Evolutionary conservation across 2,113 vertebrate species (phyloP).

Genomic region (Actenoides lindsayi): DNA sequence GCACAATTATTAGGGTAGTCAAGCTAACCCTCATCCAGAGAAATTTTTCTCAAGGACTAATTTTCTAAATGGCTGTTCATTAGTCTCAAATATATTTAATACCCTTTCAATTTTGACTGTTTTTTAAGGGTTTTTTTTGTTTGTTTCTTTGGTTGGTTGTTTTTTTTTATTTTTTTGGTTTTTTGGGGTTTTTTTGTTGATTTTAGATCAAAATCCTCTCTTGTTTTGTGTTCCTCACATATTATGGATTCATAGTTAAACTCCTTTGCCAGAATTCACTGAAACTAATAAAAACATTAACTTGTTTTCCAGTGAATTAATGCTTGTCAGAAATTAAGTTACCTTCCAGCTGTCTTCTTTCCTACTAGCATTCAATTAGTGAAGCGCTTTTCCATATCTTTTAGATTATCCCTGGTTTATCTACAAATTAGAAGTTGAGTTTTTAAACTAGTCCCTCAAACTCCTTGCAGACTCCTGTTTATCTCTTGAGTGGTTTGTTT

Average conservation of each 20-base stretch:
- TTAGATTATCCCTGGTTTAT: not conserved
- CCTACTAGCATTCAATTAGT: not conserved
- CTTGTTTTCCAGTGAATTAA: not conserved
- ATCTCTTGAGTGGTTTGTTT: not conserved
- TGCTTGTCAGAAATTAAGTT: not conserved
- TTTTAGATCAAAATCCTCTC: not conserved
- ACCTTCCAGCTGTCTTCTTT: not conserved
- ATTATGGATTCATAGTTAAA: not conserved
- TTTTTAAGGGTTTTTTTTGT: too few species aligned
- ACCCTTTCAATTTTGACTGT: not conserved
- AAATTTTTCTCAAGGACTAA: not conserved
- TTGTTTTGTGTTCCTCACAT: rapidly evolving
- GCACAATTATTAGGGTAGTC: not conserved
- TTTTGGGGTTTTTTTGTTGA: not conserved
- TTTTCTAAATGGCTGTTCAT: not conserved
- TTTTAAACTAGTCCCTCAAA: not conserved
- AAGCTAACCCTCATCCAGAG: not conserved
- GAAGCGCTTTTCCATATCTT: not conserved
- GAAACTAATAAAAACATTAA: not conserved
- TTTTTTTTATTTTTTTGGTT: too few species aligned
- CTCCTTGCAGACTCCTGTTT: not conserved
- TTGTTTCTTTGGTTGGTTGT: too few species aligned
- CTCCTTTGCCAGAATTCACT: not conserved
- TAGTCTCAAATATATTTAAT: not conserved
- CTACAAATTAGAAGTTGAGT: not conserved